phyloP scores from a whole-genome alignment of 2,113 vertebrate genomes.

The Callorhinus ursinus region DNA sequence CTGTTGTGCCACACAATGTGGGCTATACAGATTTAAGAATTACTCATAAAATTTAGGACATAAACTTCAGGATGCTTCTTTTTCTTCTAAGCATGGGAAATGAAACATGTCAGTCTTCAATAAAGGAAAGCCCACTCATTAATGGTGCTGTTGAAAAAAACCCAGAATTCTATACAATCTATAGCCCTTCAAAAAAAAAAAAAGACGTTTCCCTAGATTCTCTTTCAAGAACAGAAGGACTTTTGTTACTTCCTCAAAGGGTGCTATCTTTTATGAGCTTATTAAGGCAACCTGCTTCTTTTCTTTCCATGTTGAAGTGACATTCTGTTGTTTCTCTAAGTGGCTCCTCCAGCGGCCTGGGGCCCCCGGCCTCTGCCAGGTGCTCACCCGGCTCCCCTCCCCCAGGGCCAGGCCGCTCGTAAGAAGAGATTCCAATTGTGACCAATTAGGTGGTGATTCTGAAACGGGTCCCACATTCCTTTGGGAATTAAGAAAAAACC shows the following conservation, averaged over 20 bases:
- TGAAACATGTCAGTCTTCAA: background rate
- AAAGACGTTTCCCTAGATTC: conserved; percentile 10
- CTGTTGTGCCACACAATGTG: background rate
- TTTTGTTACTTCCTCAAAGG: conserved; percentile 59
- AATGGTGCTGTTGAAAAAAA: background rate
- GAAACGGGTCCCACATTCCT: background rate
- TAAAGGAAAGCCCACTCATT: conserved; percentile 34
- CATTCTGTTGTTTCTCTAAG: conserved; percentile 51
- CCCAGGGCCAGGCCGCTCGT: background rate
- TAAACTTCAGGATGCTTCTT: background rate
- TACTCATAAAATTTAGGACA: background rate
- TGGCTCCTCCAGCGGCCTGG: background rate
- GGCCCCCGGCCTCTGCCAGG: background rate
- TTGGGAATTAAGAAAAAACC: background rate
- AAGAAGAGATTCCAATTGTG: background rate
- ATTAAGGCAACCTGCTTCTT: conserved; percentile 25
- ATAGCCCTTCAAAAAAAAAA: background rate
- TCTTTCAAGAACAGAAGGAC: conserved; percentile 53
- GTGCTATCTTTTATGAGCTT: conserved; percentile 15
- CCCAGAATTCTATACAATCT: conserved; percentile 24
- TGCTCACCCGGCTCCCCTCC: background rate
- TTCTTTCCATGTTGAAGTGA: background rate
- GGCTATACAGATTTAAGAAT: background rate
- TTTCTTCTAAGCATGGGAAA: conserved; percentile 15
- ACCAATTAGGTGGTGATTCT: background rate